phyloP scores from a whole-genome alignment of 37 sponge, comb jelly and placozoan species.

The Bolinopsis microptera region DNA sequence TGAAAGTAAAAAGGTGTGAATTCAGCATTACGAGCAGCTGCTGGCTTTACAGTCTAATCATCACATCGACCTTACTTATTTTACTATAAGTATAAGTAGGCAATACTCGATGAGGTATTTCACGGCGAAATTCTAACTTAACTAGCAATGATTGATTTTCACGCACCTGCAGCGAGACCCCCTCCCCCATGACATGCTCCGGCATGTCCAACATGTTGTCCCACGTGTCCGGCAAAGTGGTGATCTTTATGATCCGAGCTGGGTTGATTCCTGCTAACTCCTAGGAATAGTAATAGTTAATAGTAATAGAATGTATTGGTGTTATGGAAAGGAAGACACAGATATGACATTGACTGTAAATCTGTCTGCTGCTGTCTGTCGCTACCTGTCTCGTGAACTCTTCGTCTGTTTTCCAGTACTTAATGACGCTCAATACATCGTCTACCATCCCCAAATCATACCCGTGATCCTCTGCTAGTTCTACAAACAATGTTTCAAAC shows the following conservation, averaged over 20 bases:
- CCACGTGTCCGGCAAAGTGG: not conserved
- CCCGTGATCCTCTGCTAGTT: not conserved
- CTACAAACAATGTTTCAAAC: constrained; percentile 1
- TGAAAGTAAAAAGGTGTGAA: no score
- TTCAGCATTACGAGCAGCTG: no score
- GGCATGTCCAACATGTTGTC: not conserved
- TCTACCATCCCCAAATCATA: constrained; percentile 21
- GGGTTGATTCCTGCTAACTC: not conserved
- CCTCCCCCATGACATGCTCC: not conserved
- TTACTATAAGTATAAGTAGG: no score
- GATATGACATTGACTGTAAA: no score
- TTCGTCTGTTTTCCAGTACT: constrained; percentile 29
- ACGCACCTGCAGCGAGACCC: not conserved
- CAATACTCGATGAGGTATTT: no score
- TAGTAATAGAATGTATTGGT: not conserved
- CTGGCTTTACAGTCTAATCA: no score
- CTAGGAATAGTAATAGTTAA: not conserved
- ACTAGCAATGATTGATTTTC: no score
- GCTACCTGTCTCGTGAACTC: constrained; percentile 9
- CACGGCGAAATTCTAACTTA: no score
- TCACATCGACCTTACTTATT: no score
- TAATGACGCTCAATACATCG: constrained; percentile 4
- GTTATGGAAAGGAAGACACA: no score
- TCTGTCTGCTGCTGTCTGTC: no score
- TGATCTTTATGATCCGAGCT: not conserved